Conservation (phyloP, 1,140 invertebrate genomes). For the Hermatobates lingyangjiaoensis region DNA sequence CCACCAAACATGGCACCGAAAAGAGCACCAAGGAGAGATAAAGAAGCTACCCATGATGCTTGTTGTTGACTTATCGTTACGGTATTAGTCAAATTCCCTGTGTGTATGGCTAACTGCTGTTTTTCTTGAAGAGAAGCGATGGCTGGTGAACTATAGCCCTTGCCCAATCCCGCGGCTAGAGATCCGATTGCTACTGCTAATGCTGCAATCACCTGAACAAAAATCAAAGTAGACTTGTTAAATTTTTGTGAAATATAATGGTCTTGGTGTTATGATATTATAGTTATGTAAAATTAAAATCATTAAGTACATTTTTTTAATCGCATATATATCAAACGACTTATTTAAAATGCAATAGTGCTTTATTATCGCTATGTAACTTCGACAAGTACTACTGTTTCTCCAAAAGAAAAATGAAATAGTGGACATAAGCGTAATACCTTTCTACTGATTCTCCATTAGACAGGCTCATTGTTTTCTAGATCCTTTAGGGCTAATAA, state of each 20-base stretch:
- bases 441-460: too few relatives aligned
- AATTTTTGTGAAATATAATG: neutral
- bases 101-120: slow-evolving; percentile 20
- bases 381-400: neutral
- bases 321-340: neutral
- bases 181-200: slow-evolving; percentile 61
- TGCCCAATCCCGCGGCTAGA: slow-evolving; percentile 57
- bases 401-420: too few relatives aligned
- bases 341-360: neutral
- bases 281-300: neutral
- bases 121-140: slow-evolving; percentile 58
- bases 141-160: slow-evolving; percentile 66
- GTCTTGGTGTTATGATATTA: neutral
- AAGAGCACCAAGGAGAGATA: slow-evolving; percentile 49
- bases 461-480: too few relatives aligned
- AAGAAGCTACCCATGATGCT: slow-evolving; percentile 61
- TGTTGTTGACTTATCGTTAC: slow-evolving; percentile 51
- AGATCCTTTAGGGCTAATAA: too few relatives aligned
- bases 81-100: slow-evolving; percentile 20
- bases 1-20: slow-evolving; percentile 58
- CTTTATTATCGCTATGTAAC: neutral
- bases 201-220: slow-evolving; percentile 46
- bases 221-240: neutral
- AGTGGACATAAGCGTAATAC: too few relatives aligned
- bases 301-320: neutral